A percentile compares a stretch with the other conserved stretches of the same genome.
These are phyloP conservation scores for Helobdella robusta DNA, from an alignment of 2,888 invertebrate species.

Conservation along the genomic window DNA sequence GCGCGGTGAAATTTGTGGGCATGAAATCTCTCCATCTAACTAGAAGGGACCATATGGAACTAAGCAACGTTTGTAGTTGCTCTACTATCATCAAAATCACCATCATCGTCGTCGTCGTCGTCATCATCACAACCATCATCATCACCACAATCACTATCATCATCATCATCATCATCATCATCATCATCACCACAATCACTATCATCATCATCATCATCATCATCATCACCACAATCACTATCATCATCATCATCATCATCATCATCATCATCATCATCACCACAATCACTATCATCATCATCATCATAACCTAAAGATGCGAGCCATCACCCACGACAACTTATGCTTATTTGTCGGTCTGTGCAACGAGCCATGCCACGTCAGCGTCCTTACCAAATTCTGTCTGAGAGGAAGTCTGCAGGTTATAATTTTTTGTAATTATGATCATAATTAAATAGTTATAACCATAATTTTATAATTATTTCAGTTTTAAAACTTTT, in stretches of 20 bases:
- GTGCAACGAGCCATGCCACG: conserved; percentile 39
- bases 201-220: not conserved
- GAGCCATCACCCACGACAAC: conserved; percentile 40
- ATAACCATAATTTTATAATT: too few relatives aligned
- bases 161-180: conserved; percentile 17
- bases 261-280: too few relatives aligned
- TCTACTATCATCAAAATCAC: not conserved
- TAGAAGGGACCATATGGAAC: conserved; percentile 36
- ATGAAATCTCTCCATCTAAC: conserved; percentile 32
- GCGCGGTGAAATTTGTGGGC: conserved; percentile 67
- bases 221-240: too few relatives aligned
- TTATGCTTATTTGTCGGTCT: conserved; percentile 43
- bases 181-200: conserved; percentile 14
- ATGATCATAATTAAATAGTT: too few relatives aligned
- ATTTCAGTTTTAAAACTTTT: too few relatives aligned
- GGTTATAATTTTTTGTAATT: too few relatives aligned
- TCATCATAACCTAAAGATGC: too few relatives aligned
- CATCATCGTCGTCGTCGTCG: conserved; percentile 9
- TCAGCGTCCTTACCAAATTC: conserved; percentile 42
- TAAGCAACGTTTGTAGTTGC: conserved; percentile 35
- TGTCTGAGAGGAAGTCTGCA: conserved; percentile 44
- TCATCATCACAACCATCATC: conserved; percentile 12
- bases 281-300: too few relatives aligned
- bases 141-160: conserved; percentile 8
- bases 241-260: not conserved